Evolutionary conservation across 37 sponge, comb jelly and placozoan species (phyloP), one percentile per base, ranked within the genome.

Genomic region (Bolinopsis microptera): DNA sequence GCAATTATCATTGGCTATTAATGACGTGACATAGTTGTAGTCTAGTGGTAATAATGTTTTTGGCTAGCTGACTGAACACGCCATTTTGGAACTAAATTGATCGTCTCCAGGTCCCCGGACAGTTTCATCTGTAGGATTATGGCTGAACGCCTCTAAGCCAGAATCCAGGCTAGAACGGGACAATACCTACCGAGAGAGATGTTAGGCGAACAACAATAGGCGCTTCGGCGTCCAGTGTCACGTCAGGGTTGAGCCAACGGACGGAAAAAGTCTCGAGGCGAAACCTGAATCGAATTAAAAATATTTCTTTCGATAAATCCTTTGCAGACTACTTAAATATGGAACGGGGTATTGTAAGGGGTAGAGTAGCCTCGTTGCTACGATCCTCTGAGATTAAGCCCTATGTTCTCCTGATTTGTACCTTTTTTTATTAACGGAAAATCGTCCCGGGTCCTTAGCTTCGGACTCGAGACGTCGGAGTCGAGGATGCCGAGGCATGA

Each of bases 81-180:
- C n/a, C n/a, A n/a, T n/a, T n/a, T n/a, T n/a, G n/a, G n/a, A n/a
- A n/a, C n/a, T n/a, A n/a, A n/a, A n/a, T n/a, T n/a, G n/a, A n/a
- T n/a, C n/a, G n/a, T n/a, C n/a, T n/a, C n/a, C n/a, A n/a, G n/a
- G n/a, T n/a, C n/a, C n/a, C n/a, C n/a, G n/a, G n/a, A n/a, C n/a
- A n/a, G n/a, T n/a, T n/a, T n/a, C 96, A 95, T 95, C 94, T 95
- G 94, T 92, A 93, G n/a, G n/a, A 95, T 95, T 95, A 95, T 95
- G 96, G 94, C 96, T 95, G 95, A 95, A 95, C 94, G 94, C 94
- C 94, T n/a, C n/a, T 95, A 95, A 95, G 96, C 94, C 96, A 95
- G 96, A 95, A 95, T 95, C 96, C 96, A 92, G 92, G 95, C 96
- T 94, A 96, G 96, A n/a, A n/a, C n/a, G 95, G 94, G 94, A 96